Evolutionary conservation across 2,888 invertebrate genomes (phyloP), one percentile per base, ranked within the genome.

Genomic region (Amiota minor): DNA sequence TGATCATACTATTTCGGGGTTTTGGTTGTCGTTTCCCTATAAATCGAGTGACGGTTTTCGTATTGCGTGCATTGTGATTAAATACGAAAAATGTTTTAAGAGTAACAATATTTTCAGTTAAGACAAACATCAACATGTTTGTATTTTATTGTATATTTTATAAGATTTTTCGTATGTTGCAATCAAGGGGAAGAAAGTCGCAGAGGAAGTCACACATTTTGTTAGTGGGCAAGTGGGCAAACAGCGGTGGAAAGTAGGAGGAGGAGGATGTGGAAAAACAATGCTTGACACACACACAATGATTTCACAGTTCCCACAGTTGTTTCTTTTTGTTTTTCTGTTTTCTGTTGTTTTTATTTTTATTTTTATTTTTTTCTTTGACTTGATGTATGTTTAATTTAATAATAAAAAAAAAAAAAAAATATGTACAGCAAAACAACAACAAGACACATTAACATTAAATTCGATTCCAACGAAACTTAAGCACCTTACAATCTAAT

Each of bases 321-420:
- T 68, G 67, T 47, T 46, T 50, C n/a, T 68, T 50, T 67, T n/a
- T n/a, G n/a, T n/a, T n/a, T n/a, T n/a, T n/a, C n/a, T n/a, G n/a
- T n/a, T n/a, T n/a, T n/a, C n/a, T n/a, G n/a, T n/a, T 62, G 23
- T 35, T 35, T n/a, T 62, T 35, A 8, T 35, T 6, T 35, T 62
- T 35, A 14, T 35, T 20, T 12, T 35, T 62, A 12, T 35, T 2
- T 14, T 59, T 9, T n/a, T n/a, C n/a, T 59, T 16, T 59, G 16
- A 11, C 18, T 46, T 47, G 47, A 16, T 46, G 16, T 20, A 53
- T 68, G 50, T 50, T 68, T 68, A 68, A 68, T 68, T 68, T 68
- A 68, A 68, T 68, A 68, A 68, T 68, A 68, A 68, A 35, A 68
- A n/a, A n/a, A n/a, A n/a, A n/a, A n/a, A n/a, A n/a, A n/a, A n/a